Base-by-base conservation (phyloP, 2,113 vertebrate genomes). In the Gadus chalcogrammus region DNA sequence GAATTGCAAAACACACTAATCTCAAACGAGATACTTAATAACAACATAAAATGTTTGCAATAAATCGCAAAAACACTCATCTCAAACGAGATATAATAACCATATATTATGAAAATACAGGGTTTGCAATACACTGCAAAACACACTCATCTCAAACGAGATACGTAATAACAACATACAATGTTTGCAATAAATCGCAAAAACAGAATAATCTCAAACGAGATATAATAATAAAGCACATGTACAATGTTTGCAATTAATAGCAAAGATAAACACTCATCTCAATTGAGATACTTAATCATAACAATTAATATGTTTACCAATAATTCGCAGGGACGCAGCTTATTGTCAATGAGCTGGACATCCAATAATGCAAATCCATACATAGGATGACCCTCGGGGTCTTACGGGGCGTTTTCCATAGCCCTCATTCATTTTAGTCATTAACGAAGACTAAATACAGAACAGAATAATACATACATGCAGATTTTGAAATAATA, bases 371-470 rank as follows among this genome's bases (percentile, higher is more conserved):
- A 82, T 87, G 92, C 91, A 92, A 83, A 90, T 89, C 75, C 53
- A 87, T 81, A 90, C 82, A 73, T 59, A 86, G 27, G 81, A 66
- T 88, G 90, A 91, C 90, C 92, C 92, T 38, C 83, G 66, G 92
- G 90, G 89, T 92, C 91, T 93, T 92, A 92, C 91, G 81, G 85
- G 90, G 90, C 88, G 79, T 91, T 89, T 91, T 90, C 78, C 81
- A 73, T 79, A 79, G 85, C 91, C 91, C 88, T 80, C 86, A 22
- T 77, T 83, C 80, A 91, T 82, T 90, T 48, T 79, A 90, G 86
- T 84, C 90, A 83, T n/a, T 75, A 35, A 69, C 17, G 62, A 83
- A 76, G 88, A 90, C 88, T 91, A 91, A 91, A 91, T 90, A 85
- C 79, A 77, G 65, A 85, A 63, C 82, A 71, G 65, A 65, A 77